phyloP scores from a whole-genome alignment of 2,797 vertebrate species.

The Hoplostethus mediterraneus region DNA sequence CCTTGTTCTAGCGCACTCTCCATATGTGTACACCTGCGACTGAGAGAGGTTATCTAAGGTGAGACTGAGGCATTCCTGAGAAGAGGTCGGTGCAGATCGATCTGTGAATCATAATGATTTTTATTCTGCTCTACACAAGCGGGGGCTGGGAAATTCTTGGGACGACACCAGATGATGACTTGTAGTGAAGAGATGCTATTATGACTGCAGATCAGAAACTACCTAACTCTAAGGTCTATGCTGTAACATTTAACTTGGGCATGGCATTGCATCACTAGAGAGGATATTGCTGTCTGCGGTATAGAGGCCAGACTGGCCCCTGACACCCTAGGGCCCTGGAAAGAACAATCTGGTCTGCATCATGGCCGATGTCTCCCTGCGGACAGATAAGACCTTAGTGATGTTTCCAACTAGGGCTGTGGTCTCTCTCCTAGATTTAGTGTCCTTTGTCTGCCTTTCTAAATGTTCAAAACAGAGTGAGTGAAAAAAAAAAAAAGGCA shows the following conservation, averaged over 20 bases:
- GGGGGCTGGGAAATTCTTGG: not conserved
- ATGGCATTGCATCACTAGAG: slow-evolving; percentile 33
- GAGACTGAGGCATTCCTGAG: slow-evolving; percentile 16
- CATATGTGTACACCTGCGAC: slow-evolving; percentile 39
- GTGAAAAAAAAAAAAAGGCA: slow-evolving; percentile 54
- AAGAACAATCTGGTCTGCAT: slow-evolving; percentile 56
- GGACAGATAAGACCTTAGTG: slow-evolving; percentile 61
- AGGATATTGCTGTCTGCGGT: slow-evolving; percentile 37
- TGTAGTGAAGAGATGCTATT: not conserved
- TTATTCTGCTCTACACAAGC: not conserved
- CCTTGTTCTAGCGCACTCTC: not conserved
- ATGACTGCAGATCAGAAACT: not conserved
- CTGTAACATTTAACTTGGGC: not conserved
- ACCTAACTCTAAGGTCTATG: not conserved
- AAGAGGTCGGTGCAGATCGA: slow-evolving; percentile 11
- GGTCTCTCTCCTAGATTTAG: slow-evolving; percentile 63
- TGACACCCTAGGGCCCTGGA: slow-evolving; percentile 20
- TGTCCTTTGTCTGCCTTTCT: slow-evolving; percentile 77
- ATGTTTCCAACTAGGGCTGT: slow-evolving; percentile 67
- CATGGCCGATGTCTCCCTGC: slow-evolving; percentile 63
- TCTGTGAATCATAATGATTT: not conserved
- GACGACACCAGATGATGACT: not conserved
- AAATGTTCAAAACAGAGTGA: slow-evolving; percentile 77
- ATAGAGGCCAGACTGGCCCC: slow-evolving; percentile 39
- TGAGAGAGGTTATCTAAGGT: slow-evolving; percentile 50